phyloP scores from a whole-genome alignment of 2,797 vertebrate species.

The Hephaestus fuliginosus region DNA sequence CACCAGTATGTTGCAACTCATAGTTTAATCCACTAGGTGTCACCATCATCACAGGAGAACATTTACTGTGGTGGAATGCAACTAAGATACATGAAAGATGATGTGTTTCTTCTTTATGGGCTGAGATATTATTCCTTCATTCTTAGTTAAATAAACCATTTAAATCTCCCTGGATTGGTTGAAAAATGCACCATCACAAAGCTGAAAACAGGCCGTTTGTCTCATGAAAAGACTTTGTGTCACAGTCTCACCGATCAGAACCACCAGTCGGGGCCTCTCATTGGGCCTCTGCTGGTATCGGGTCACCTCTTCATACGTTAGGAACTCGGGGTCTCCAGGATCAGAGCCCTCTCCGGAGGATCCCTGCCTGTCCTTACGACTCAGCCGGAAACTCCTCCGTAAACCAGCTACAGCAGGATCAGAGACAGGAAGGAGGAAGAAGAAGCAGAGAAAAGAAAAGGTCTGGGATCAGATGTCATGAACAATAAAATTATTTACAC shows the following conservation, averaged over 20 bases:
- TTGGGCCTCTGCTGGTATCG: slow-evolving; percentile 91
- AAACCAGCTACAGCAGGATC: slow-evolving; percentile 87
- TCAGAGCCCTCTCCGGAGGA: slow-evolving; percentile 82
- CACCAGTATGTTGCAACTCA: slow-evolving; percentile 13
- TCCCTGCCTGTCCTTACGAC: slow-evolving; percentile 90
- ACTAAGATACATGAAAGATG: too few species aligned
- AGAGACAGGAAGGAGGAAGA: background rate
- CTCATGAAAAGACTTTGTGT: too few species aligned
- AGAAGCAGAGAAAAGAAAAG: slow-evolving; percentile 29
- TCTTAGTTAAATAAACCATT: too few species aligned
- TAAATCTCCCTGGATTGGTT: too few species aligned
- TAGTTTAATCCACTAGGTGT: slow-evolving; percentile 58
- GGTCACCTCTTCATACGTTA: slow-evolving; percentile 95
- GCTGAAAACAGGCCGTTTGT: too few species aligned
- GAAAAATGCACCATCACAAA: too few species aligned
- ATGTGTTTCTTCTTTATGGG: too few species aligned
- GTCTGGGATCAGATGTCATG: slow-evolving; percentile 18
- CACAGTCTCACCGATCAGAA: slow-evolving; percentile 91
- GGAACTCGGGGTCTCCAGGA: slow-evolving; percentile 84
- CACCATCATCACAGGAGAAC: slow-evolving; percentile 21
- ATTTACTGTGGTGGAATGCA: background rate
- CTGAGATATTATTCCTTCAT: too few species aligned
- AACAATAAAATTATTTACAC: background rate
- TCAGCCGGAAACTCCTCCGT: slow-evolving; percentile 93
- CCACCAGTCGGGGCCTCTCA: slow-evolving; percentile 92